Percentiles rank a stretch among this genome's conserved stretches.
Evolutionary conservation across 2,797 vertebrate species (phyloP).

Genomic region (Sus cebifrons): DNA sequence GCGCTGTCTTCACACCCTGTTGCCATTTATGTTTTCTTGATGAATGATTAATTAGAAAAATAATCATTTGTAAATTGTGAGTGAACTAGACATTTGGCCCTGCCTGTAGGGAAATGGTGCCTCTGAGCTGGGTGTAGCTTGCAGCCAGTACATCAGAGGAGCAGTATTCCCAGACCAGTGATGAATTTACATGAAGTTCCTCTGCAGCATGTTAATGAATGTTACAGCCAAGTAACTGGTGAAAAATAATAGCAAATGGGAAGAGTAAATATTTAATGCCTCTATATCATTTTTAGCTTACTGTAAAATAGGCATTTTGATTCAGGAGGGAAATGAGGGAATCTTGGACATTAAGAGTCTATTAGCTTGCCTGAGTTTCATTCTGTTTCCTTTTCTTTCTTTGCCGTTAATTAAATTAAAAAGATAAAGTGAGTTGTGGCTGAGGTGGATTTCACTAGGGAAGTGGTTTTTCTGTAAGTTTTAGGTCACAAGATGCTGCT

Average conservation of each 20-base stretch:
- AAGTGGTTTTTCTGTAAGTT: constrained; percentile 75
- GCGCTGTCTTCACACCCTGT: constrained; percentile 88
- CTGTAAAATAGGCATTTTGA: constrained; percentile 73
- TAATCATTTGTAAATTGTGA: constrained; percentile 91
- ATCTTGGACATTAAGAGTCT: constrained; percentile 13
- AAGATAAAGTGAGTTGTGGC: constrained; percentile 46
- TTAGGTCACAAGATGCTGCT: constrained; percentile 59
- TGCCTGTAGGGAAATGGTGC: constrained; percentile 90
- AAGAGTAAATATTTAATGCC: constrained; percentile 91
- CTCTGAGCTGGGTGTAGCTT: constrained; percentile 85
- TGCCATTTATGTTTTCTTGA: constrained; percentile 91
- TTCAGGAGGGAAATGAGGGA: constrained; percentile 59
- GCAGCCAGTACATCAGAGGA: constrained; percentile 86
- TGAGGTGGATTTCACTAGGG: constrained; percentile 62
- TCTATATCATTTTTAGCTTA: constrained; percentile 85
- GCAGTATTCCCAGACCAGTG: constrained; percentile 89
- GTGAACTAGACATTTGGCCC: constrained; percentile 91
- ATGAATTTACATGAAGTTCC: constrained; percentile 91
- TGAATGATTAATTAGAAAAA: constrained; percentile 95
- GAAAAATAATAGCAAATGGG: constrained; percentile 91
- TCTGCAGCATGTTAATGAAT: constrained; percentile 90
- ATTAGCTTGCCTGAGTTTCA: constrained; percentile 1
- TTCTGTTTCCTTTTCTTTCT: constrained; percentile 65
- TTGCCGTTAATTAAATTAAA: constrained; percentile 70
- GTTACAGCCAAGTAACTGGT: constrained; percentile 87